These are phyloP conservation scores for Calidris pugnax DNA, from an alignment of 2,113 vertebrate species.

Conservation along the genomic window DNA sequence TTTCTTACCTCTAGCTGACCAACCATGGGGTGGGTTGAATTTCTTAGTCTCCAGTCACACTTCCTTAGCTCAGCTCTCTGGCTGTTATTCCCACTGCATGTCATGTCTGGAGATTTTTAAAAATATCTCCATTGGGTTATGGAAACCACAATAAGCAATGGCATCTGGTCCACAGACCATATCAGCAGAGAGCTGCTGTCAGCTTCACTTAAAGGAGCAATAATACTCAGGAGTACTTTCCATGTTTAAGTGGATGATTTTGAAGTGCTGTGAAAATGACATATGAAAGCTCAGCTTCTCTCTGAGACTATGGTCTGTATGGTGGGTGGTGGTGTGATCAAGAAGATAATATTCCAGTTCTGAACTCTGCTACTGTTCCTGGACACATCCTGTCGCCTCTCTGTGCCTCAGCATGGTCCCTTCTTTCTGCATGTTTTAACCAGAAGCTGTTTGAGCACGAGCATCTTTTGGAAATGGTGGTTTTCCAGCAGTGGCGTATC, in stretches of 20 bases:
- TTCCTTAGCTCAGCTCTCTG: neutral
- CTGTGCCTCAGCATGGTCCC: neutral
- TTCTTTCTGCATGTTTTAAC: neutral
- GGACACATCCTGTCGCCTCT: neutral
- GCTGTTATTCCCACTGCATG: neutral
- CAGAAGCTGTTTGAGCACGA: neutral
- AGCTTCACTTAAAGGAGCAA: neutral
- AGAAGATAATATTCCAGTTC: neutral
- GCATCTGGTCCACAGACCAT: neutral
- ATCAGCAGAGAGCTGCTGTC: neutral
- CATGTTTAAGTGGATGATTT: neutral
- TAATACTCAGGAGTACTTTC: neutral
- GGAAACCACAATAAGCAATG: neutral
- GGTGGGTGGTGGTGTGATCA: neutral
- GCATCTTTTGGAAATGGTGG: neutral
- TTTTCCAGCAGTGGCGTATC: neutral
- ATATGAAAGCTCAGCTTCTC: neutral
- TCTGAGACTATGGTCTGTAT: neutral
- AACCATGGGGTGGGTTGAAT: neutral
- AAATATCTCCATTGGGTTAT: neutral
- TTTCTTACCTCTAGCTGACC: neutral
- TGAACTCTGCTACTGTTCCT: neutral
- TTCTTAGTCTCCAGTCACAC: neutral
- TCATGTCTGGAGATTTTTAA: rapidly evolving
- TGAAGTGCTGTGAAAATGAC: neutral